These are phyloP conservation scores for Melanogrammus aeglefinus DNA, from an alignment of 2,797 vertebrate species.

Conservation along the genomic window DNA sequence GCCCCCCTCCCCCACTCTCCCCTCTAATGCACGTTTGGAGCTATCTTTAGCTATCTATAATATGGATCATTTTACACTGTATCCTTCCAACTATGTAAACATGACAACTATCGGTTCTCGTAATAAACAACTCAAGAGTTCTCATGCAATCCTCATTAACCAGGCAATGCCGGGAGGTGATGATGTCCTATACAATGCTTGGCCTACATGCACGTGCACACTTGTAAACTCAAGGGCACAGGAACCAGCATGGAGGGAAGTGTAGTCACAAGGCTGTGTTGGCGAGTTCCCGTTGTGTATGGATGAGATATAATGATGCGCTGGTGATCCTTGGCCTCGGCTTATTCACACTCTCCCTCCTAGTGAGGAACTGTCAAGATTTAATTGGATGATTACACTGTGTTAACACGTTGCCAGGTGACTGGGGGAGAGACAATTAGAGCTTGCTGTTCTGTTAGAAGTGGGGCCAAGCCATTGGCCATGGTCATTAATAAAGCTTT, in stretches of 20 bases:
- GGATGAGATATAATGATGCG: background rate
- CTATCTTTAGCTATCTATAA: background rate
- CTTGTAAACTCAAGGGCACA: background rate
- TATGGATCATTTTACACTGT: background rate
- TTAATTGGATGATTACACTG: conserved; percentile 41
- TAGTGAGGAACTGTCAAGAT: conserved; percentile 45
- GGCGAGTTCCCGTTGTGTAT: background rate
- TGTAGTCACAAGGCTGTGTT: background rate
- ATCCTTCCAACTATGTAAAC: background rate
- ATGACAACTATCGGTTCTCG: background rate
- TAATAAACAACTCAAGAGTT: background rate
- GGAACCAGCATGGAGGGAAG: background rate
- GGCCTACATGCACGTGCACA: background rate
- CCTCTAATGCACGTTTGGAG: background rate
- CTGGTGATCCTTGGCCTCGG: background rate
- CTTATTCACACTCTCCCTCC: background rate
- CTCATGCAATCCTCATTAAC: background rate
- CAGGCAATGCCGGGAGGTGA: background rate
- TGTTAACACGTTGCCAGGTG: conserved; percentile 24
- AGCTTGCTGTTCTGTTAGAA: background rate
- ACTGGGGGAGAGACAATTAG: background rate
- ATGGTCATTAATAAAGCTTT: background rate
- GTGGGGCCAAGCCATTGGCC: background rate
- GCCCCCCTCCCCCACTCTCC: background rate
- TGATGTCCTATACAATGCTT: too few species aligned